Percentiles rank a stretch among this genome's conserved stretches.
Conservation (phyloP, 2,113 vertebrate species). For the Dromaius novaehollandiae region DNA sequence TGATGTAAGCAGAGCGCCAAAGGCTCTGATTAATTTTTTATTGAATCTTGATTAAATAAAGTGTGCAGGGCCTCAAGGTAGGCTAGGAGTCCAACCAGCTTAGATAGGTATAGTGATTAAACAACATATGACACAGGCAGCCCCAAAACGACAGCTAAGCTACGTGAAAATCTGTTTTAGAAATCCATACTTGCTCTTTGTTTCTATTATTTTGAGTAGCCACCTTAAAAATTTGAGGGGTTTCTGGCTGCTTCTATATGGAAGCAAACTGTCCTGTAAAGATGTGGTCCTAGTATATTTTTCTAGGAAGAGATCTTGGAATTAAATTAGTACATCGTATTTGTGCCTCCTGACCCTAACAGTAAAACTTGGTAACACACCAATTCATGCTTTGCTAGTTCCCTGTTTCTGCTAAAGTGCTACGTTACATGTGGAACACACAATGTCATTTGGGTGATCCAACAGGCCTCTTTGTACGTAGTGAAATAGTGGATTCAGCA, state of each 20-base stretch:
- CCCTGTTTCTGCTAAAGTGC: background rate
- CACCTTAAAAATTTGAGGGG: background rate
- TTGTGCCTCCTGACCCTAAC: background rate
- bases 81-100: background rate
- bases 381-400: background rate
- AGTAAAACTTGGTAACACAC: background rate
- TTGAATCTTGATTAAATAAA: conserved; percentile 10
- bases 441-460: background rate
- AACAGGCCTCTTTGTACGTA: background rate
- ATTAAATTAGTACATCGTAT: background rate
- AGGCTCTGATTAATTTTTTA: background rate
- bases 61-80: background rate
- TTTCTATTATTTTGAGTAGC: background rate
- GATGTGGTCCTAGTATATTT: background rate
- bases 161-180: background rate
- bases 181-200: background rate
- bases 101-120: background rate
- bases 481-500: background rate
- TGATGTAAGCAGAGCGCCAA: background rate
- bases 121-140: background rate
- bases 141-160: background rate
- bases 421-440: background rate
- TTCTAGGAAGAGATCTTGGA: background rate
- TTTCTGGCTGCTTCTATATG: background rate
- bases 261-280: background rate